A percentile compares a stretch with the other conserved stretches of the same genome.
Evolutionary conservation across 2,888 invertebrate genomes (phyloP).

Genomic region (Autographa gamma): DNA sequence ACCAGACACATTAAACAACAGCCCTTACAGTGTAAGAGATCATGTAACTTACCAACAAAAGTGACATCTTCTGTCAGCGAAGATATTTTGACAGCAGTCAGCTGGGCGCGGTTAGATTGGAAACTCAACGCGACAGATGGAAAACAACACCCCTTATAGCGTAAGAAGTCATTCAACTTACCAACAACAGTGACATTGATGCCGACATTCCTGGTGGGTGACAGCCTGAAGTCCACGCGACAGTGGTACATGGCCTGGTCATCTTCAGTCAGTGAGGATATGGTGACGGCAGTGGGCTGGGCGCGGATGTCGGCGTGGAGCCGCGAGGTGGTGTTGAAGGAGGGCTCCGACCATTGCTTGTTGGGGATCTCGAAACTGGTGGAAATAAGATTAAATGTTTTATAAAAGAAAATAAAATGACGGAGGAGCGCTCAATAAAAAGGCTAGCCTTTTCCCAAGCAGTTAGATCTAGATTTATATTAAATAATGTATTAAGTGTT

Average conservation of each 20-base stretch:
- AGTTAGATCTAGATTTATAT: no score
- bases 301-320: constrained; percentile 69
- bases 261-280: constrained; percentile 74
- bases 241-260: constrained; percentile 89
- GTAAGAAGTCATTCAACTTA: constrained; percentile 62
- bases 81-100: no score
- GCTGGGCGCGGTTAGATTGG: no score
- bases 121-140: no score
- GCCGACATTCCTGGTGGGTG: constrained; percentile 88
- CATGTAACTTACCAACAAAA: constrained; percentile 81
- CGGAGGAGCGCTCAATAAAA: no score
- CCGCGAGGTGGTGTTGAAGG: constrained; percentile 75
- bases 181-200: constrained; percentile 88
- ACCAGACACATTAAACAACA: no score
- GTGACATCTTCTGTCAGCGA: no score
- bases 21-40: not conserved
- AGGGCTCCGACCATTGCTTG: constrained; percentile 80
- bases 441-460: no score
- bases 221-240: constrained; percentile 88
- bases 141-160: not conserved
- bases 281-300: constrained; percentile 75
- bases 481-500: no score
- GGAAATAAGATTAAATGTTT: not conserved
- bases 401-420: not conserved
- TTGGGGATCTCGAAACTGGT: constrained; percentile 82